A percentile compares a stretch with the other conserved stretches of the same genome.
phyloP scores from a whole-genome alignment of 2,113 vertebrate species.

The Thalassarche chlororhynchos region DNA sequence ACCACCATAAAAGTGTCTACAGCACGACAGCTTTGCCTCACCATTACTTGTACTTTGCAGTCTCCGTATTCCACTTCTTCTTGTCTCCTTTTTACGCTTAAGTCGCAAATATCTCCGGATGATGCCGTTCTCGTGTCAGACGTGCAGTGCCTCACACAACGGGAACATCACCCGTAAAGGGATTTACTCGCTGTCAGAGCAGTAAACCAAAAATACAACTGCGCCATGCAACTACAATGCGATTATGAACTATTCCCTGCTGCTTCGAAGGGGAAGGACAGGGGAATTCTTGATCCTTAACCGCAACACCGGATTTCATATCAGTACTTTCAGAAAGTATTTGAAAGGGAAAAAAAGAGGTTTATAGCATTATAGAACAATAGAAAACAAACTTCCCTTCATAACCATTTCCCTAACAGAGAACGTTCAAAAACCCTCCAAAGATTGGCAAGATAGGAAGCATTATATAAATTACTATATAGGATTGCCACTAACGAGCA shows the following conservation, averaged over 20 bases:
- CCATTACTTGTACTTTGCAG: accelerated
- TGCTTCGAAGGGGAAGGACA: background rate
- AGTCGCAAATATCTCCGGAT: background rate
- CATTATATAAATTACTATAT: background rate
- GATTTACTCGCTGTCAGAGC: background rate
- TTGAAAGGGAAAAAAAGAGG: background rate
- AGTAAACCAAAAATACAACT: background rate
- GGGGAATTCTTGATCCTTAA: background rate
- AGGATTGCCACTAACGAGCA: background rate
- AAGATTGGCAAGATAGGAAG: background rate
- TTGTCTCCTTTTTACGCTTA: background rate
- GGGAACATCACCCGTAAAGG: background rate
- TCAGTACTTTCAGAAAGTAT: background rate
- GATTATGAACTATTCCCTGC: background rate
- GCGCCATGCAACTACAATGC: accelerated
- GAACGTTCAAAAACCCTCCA: accelerated
- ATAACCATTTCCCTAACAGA: background rate
- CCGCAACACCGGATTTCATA: accelerated
- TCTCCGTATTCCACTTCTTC: background rate
- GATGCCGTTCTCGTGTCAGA: accelerated
- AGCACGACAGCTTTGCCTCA: background rate
- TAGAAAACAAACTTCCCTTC: background rate
- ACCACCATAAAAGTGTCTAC: background rate
- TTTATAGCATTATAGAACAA: background rate
- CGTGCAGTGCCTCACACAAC: background rate